Percentiles rank a stretch among this genome's conserved stretches.
Evolutionary conservation across 2,113 vertebrate species (phyloP).

Genomic region (Apteryx owenii): DNA sequence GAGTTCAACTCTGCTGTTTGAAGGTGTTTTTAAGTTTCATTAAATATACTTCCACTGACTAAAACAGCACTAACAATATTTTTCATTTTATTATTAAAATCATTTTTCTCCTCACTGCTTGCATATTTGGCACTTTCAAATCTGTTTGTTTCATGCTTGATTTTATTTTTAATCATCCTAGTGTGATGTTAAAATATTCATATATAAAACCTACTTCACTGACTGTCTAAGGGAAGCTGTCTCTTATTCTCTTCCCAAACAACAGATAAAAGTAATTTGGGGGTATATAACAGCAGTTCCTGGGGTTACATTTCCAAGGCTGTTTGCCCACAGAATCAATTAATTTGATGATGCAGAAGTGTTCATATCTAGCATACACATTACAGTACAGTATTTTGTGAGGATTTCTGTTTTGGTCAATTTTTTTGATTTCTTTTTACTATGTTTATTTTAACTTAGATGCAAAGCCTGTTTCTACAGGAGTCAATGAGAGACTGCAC

Average conservation of each 20-base stretch:
- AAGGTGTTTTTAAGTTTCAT: constrained; percentile 1
- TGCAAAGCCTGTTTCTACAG: background rate
- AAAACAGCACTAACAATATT: background rate
- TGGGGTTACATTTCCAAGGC: background rate
- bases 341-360: background rate
- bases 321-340: background rate
- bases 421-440: background rate
- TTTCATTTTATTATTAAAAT: background rate
- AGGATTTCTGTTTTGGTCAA: background rate
- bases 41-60: background rate
- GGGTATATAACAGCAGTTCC: background rate
- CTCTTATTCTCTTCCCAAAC: background rate
- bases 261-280: background rate
- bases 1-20: background rate
- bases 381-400: background rate
- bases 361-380: background rate
- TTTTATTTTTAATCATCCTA: constrained; percentile 9
- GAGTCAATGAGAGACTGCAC: background rate
- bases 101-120: background rate
- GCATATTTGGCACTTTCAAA: background rate
- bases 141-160: background rate
- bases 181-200: background rate
- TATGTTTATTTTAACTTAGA: background rate
- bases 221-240: background rate
- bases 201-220: background rate